Percentiles rank a stretch among this genome's conserved stretches.
These are phyloP conservation scores for Phalacrocorax pelagicus DNA, from an alignment of 2,113 vertebrate genomes.

Conservation along the genomic window DNA sequence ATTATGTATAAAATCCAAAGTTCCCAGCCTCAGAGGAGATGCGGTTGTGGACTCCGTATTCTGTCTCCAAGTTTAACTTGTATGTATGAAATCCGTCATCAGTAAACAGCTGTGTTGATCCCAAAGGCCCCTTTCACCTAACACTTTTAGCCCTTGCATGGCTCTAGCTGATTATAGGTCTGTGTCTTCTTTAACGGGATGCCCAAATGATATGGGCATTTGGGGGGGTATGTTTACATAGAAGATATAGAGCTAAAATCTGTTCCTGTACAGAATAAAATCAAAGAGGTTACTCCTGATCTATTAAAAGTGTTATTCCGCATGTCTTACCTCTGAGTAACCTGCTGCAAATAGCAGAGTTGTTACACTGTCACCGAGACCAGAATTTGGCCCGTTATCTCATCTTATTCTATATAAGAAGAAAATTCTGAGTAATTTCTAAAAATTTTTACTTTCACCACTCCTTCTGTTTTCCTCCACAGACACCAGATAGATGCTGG, in stretches of 20 bases:
- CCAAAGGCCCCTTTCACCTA: slow-evolving; percentile 40
- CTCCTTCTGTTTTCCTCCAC: slow-evolving; percentile 8
- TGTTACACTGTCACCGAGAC: not conserved
- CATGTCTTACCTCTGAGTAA: slow-evolving; percentile 3
- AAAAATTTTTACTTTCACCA: not conserved
- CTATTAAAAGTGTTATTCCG: slow-evolving; percentile 4
- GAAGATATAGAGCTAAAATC: slow-evolving; percentile 52
- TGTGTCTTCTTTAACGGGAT: slow-evolving; percentile 37
- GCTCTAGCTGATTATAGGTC: slow-evolving; percentile 55
- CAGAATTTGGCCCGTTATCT: not conserved
- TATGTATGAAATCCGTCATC: slow-evolving; percentile 43
- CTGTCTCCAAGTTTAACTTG: slow-evolving; percentile 41
- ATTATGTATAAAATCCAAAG: slow-evolving; percentile 26
- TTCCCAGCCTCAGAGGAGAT: slow-evolving; percentile 39
- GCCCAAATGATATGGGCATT: slow-evolving; percentile 21
- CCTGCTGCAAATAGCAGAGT: not conserved
- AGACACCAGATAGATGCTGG: not conserved
- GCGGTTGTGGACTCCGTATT: slow-evolving; percentile 18
- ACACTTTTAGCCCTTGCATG: slow-evolving; percentile 55
- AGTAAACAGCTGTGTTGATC: slow-evolving; percentile 45
- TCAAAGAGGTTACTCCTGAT: slow-evolving; percentile 24
- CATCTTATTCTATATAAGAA: not conserved
- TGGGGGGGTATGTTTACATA: slow-evolving; percentile 10
- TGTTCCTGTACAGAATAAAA: slow-evolving; percentile 56
- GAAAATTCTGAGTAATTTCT: not conserved